A percentile compares a stretch with the other conserved stretches of the same genome.
These are phyloP conservation scores for Hyles lineata DNA, from an alignment of 2,888 invertebrate genomes.

Conservation along the genomic window DNA sequence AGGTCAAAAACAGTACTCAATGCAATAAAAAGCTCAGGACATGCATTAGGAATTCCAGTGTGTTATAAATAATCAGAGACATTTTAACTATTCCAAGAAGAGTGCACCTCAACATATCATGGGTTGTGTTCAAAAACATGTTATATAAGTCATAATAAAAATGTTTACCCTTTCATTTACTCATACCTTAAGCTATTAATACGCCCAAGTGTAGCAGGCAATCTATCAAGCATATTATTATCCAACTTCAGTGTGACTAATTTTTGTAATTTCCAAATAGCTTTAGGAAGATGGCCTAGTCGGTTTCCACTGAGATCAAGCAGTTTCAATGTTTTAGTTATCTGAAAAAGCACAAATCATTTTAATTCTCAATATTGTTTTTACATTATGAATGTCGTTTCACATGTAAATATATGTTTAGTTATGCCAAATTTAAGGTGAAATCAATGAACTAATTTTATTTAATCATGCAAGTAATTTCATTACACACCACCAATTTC, in stretches of 20 bases:
- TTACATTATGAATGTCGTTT: not conserved
- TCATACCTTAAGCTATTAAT: constrained; percentile 79
- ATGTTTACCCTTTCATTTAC: not conserved
- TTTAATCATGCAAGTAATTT: no score
- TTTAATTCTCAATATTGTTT: not conserved
- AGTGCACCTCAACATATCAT: no score
- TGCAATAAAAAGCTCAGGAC: no score
- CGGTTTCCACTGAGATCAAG: constrained; percentile 88
- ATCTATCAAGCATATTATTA: constrained; percentile 82
- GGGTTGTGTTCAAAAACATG: no score
- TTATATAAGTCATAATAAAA: not conserved
- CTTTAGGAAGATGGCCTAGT: constrained; percentile 83
- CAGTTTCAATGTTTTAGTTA: constrained; percentile 81
- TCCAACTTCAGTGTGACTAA: constrained; percentile 87
- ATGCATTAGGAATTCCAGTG: no score
- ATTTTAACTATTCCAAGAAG: no score
- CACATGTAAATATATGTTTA: not conserved
- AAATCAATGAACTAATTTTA: no score
- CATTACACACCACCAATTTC: no score
- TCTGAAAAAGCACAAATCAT: constrained; percentile 54
- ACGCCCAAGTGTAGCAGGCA: constrained; percentile 88
- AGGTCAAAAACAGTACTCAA: no score
- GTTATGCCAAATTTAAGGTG: no score
- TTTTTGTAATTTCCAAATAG: constrained; percentile 86
- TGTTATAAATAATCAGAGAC: no score